A percentile compares a stretch with the other conserved stretches of the same genome.
Evolutionary conservation across 2,888 invertebrate species (phyloP).

Genomic region (Phymatocera aterrima): DNA sequence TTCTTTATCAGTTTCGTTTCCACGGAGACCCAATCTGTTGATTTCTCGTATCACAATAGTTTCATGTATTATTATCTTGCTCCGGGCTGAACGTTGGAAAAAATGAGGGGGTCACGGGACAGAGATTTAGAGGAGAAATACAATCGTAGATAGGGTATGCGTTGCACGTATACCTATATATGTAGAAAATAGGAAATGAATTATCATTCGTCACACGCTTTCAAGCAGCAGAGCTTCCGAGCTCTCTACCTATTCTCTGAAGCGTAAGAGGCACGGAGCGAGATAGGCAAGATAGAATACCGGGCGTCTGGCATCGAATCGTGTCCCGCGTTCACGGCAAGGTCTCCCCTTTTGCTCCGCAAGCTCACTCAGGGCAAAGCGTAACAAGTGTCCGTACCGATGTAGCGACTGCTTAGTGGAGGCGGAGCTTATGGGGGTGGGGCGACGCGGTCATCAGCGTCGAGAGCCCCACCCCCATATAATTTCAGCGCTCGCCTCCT

Average conservation of each 20-base stretch:
- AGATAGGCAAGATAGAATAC: neutral
- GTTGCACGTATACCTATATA: too few relatives aligned
- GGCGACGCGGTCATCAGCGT: conserved; percentile 62
- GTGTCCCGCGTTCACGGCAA: neutral
- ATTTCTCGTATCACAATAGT: conserved; percentile 13
- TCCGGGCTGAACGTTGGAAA: neutral
- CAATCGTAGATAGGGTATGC: too few relatives aligned
- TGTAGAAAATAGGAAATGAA: too few relatives aligned
- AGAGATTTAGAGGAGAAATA: too few relatives aligned
- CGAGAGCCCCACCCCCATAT: conserved; percentile 61
- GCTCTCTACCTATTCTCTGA: too few relatives aligned
- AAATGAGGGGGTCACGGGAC: neutral
- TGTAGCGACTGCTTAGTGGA: conserved; percentile 68
- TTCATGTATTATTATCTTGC: neutral
- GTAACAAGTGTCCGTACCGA: conserved; percentile 74
- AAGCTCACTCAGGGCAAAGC: conserved; percentile 62
- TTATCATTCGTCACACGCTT: too few relatives aligned
- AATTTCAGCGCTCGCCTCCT: conserved; percentile 40
- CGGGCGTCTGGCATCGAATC: neutral
- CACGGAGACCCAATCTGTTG: conserved; percentile 17
- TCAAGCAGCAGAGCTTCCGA: too few relatives aligned
- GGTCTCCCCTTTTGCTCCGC: conserved; percentile 47
- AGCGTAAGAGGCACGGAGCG: too few relatives aligned
- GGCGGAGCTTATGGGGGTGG: conserved; percentile 69
- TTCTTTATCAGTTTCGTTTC: conserved; percentile 2